phyloP scores from a whole-genome alignment of 2,888 invertebrate genomes.

The Liopterus haemorrhoidalis region DNA sequence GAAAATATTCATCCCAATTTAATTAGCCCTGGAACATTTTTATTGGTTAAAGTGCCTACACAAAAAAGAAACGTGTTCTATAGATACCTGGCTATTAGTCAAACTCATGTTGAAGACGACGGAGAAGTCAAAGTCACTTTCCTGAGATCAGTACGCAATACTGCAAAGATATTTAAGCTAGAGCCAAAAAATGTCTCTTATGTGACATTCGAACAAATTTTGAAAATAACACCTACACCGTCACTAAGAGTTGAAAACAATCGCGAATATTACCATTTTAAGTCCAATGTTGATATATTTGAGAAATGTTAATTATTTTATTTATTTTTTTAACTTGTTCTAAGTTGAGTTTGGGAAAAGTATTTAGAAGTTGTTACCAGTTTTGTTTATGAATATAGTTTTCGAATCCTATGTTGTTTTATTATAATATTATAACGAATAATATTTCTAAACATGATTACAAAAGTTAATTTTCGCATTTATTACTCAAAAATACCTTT shows the following conservation, averaged over 20 bases:
- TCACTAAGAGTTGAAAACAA: constrained; percentile 6
- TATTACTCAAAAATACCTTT: constrained; percentile 14
- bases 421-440: constrained; percentile 10
- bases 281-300: constrained; percentile 4
- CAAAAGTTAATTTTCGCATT: constrained; percentile 11
- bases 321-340: too few relatives aligned
- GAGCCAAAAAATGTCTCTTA: constrained; percentile 12
- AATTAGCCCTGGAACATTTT: constrained; percentile 14
- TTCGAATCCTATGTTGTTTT: constrained; percentile 8
- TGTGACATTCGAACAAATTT: constrained; percentile 12
- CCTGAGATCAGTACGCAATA: constrained; percentile 11
- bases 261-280: constrained; percentile 4
- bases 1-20: constrained; percentile 6
- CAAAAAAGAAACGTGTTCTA: constrained; percentile 12
- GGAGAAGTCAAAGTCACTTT: constrained; percentile 16
- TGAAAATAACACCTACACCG: constrained; percentile 12
- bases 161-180: constrained; percentile 10
- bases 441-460: constrained; percentile 6
- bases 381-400: constrained; percentile 7
- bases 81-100: constrained; percentile 10
- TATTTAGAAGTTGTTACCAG: constrained; percentile 1
- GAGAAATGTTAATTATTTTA: constrained; percentile 1
- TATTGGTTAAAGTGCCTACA: constrained; percentile 12
- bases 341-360: too few relatives aligned
- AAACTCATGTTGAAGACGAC: constrained; percentile 10